Base-by-base conservation (phyloP, 2,797 vertebrate species). In the Siniperca obscura region DNA sequence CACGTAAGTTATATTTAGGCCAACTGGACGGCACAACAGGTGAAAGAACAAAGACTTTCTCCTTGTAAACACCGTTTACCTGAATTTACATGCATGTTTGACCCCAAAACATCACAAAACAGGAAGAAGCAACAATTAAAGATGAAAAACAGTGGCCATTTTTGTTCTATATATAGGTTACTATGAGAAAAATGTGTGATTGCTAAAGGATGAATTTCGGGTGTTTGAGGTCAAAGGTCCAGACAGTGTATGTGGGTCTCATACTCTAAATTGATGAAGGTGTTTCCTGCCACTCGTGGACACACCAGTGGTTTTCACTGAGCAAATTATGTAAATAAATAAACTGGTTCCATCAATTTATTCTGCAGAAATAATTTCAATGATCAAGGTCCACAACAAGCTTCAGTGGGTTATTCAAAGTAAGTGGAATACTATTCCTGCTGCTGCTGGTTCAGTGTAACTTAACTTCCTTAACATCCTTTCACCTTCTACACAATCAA, bases 201-300 rank as follows among this genome's bases (percentile, higher is more conserved):
- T 42, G 11, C n/a, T 12, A 52, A 25, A 36, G 13, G 17, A 25
- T 14, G 25, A 38, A 17, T 67, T 27, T 42, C 27, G 46, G 22
- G 16, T 56, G 19, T 62, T 19, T 48, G 11, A 67, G 25, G 21
- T 57, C 19, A 73, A 44, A 65, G 7, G 36, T 65, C 19, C 17
- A 36, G 13, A 36, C 12, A 25, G 73, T 56, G 36, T 7, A 36
- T 36, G 13, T 2, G 9, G 12, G 48, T 44, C 8, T 83, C 87
- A 0, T 92, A 95, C 94, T 93, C 92, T 38, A 95, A 70, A 16
- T 8, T 70, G 40, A 95, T 56, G 38, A 7, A 36, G 36, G 19
- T 83, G 84, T 91, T 57, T 90, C 92, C 83, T 94, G 91, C 95
- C 95, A 96, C 71, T 93, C 94, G 48, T 89, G 92, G 66, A 94